Evolutionary conservation across 2,888 invertebrate genomes (phyloP), one percentile per base, ranked within the genome.

Genomic region (Heliconius aoede): DNA sequence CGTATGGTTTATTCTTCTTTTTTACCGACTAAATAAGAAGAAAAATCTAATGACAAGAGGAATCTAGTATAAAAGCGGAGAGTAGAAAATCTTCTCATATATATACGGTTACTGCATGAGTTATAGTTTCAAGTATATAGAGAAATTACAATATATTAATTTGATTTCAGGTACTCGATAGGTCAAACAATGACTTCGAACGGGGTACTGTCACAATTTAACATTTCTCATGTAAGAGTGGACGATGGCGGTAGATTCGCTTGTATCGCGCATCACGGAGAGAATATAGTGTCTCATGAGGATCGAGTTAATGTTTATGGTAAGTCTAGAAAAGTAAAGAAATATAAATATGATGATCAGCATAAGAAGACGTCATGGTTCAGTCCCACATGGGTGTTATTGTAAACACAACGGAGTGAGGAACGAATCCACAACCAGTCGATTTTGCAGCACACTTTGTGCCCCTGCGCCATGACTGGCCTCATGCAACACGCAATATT

Each of bases 201-300:
- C 21, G 90, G 91, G 1, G 89, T 93, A 0, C 81, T 88, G 11
- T 88, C 89, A 0, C 92, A 93, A 62, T 88, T 95, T 7, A 95
- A 95, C 86, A 95, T 95, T 83, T 94, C 95, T 30, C 92, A 94
- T 28, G 86, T 94, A 26, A 89, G 95, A 78, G 94, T 95, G 0
- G 95, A 95, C n/a, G 96, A 96, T 81, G 96, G 96, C 0, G 96
- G 96, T 0, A 86, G 95, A 21, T 96, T 95, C 84, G 93, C 95
- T 0, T 96, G 96, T 82, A 87, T 93, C 0, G 96, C 95, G 0
- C 89, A 92, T 32, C 89, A 92, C 67, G 93, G 90, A 0, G 94
- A 94, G 0, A 86, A 69, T 8, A 78, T 86, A 0, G 80, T 89
- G 21, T 84, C 83, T 1, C 93, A 94, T 74, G 85, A 91, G 72